Conservation (phyloP, 35 echinoderm and acorn worm genomes). For the Apostichopus japonicus region DNA sequence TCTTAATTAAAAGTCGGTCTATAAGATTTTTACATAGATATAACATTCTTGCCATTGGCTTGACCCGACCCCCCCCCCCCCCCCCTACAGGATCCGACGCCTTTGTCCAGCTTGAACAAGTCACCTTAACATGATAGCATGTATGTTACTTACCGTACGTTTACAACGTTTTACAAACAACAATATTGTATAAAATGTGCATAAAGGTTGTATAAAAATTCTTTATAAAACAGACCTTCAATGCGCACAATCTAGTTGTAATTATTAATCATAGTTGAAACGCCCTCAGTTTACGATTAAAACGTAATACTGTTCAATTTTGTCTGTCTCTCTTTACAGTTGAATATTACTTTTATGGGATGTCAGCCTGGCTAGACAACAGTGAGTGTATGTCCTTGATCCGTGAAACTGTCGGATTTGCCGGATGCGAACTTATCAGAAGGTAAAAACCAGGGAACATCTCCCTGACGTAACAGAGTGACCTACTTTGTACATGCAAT, state of each 20-base stretch:
- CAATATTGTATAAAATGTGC: too few species aligned
- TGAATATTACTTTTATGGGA: constrained; percentile 8
- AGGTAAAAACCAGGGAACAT: constrained; percentile 7
- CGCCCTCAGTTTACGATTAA: neutral
- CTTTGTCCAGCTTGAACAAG: too few species aligned
- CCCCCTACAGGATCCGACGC: too few species aligned
- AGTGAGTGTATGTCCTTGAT: neutral
- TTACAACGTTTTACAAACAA: too few species aligned
- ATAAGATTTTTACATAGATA: too few species aligned
- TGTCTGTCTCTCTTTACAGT: neutral
- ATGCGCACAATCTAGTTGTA: neutral
- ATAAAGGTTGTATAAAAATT: neutral
- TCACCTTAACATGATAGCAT: too few species aligned
- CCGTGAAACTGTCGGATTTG: constrained; percentile 41
- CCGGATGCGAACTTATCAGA: constrained; percentile 50
- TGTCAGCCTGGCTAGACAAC: neutral
- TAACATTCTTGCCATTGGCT: too few species aligned
- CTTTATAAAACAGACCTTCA: neutral
- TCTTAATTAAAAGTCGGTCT: too few species aligned
- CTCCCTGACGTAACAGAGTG: too few species aligned
- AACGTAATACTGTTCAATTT: neutral
- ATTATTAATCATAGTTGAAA: neutral
- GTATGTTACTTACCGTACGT: too few species aligned
- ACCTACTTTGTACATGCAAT: too few species aligned
- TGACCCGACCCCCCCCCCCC: too few species aligned